These are phyloP conservation scores for Otis tarda DNA, from an alignment of 2,113 vertebrate species.

Conservation along the genomic window DNA sequence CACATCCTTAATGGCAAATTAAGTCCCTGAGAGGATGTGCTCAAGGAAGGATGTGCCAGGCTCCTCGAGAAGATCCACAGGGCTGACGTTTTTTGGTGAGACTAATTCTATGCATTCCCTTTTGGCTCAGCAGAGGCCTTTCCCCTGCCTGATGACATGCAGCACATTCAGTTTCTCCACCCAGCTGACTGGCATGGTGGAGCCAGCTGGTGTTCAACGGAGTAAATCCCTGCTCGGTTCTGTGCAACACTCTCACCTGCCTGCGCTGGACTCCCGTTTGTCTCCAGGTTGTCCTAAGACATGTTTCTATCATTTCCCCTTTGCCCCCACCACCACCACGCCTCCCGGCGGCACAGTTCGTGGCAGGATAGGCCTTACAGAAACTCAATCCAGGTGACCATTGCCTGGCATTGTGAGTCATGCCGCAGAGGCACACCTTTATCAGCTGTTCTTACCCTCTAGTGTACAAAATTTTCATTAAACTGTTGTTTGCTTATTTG, in stretches of 20 bases:
- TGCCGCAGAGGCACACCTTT: neutral
- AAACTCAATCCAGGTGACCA: neutral
- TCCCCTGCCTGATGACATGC: neutral
- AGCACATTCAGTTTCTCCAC: neutral
- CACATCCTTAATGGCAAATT: neutral
- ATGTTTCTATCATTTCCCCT: neutral
- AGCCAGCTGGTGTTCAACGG: accelerated
- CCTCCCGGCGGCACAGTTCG: neutral
- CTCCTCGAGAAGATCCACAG: neutral
- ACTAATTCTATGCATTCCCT: neutral
- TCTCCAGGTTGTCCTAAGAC: neutral
- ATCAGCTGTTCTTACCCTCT: neutral
- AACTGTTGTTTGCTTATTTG: neutral
- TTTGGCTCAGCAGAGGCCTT: neutral
- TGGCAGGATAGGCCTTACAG: neutral
- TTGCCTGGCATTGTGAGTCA: neutral
- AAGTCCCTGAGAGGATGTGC: neutral
- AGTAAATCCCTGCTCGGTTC: neutral
- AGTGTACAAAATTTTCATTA: neutral
- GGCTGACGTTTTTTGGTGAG: neutral
- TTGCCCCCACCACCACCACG: neutral
- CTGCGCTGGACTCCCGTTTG: neutral
- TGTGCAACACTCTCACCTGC: neutral
- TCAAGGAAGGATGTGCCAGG: neutral
- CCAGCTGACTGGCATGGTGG: neutral